phyloP scores from a whole-genome alignment of 2,113 vertebrate genomes.

The Toxostoma redivivum region DNA sequence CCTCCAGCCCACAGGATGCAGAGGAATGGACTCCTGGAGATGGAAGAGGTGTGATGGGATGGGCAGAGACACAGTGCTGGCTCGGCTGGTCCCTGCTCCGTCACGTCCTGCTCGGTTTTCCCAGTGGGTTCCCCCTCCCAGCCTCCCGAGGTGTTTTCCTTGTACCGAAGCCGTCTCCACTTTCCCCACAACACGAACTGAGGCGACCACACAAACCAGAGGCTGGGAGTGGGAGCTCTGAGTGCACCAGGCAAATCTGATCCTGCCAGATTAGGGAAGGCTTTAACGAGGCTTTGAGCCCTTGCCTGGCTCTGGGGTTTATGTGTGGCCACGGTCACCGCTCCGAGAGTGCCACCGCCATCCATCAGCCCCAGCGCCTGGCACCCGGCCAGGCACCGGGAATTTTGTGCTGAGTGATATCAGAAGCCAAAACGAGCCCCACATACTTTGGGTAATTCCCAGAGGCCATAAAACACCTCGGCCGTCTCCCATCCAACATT shows the following conservation, averaged over 20 bases:
- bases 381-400: slow-evolving; percentile 43
- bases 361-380: slow-evolving; percentile 45
- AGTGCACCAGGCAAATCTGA: neutral
- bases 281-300: slow-evolving; percentile 54
- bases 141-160: neutral
- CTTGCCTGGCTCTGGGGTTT: slow-evolving; percentile 31
- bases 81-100: neutral
- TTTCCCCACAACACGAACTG: neutral
- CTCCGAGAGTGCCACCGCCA: slow-evolving; percentile 20
- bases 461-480: slow-evolving; percentile 66
- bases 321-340: neutral
- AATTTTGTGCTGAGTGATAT: slow-evolving; percentile 69
- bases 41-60: neutral
- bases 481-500: slow-evolving; percentile 57
- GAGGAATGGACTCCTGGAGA: neutral
- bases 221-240: neutral
- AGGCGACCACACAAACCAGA: slow-evolving; percentile 31
- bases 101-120: neutral
- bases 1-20: neutral
- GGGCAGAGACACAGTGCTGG: neutral
- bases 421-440: slow-evolving; percentile 62
- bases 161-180: neutral
- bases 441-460: slow-evolving; percentile 53
- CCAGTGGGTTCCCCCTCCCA: neutral
- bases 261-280: slow-evolving; percentile 60